phyloP scores from a whole-genome alignment of 2,888 invertebrate species.

The Panzeria rudis region DNA sequence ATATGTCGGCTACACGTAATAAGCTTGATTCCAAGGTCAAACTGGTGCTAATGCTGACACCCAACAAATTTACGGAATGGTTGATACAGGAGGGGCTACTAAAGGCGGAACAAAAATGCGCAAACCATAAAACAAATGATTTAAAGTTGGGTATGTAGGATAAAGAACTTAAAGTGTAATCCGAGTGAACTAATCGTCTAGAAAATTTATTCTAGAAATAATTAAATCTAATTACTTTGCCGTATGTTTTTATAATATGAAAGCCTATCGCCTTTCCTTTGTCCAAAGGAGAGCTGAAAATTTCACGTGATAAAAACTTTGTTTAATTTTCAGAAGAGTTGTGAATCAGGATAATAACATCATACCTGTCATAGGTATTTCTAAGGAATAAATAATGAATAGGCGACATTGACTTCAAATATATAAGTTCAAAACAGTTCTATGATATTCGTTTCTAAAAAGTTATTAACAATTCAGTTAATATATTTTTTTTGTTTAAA shows the following conservation, averaged over 20 bases:
- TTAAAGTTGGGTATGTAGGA: conserved; percentile 88
- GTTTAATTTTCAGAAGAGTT: not conserved
- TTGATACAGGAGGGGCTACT: conserved; percentile 93
- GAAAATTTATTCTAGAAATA: too few species aligned
- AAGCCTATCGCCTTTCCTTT: not conserved
- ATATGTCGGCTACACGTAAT: conserved; percentile 86
- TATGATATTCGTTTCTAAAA: too few species aligned
- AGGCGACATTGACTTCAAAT: too few species aligned
- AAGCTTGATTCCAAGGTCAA: conserved; percentile 92
- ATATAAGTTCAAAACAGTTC: too few species aligned
- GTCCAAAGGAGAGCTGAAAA: too few species aligned
- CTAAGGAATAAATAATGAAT: too few species aligned
- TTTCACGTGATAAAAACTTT: not conserved
- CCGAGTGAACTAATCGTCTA: too few species aligned
- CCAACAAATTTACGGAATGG: conserved; percentile 95
- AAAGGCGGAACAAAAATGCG: conserved; percentile 91
- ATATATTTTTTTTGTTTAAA: not conserved
- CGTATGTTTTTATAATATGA: not conserved
- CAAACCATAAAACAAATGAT: conserved; percentile 87
- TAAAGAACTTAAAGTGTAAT: not conserved
- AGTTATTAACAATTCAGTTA: not conserved
- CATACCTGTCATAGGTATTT: too few species aligned
- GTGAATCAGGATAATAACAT: too few species aligned
- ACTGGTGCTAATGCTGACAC: conserved; percentile 90
- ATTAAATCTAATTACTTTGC: not conserved